These are phyloP conservation scores for Buphagus erythrorhynchus DNA, from an alignment of 2,797 vertebrate genomes.

Conservation along the genomic window DNA sequence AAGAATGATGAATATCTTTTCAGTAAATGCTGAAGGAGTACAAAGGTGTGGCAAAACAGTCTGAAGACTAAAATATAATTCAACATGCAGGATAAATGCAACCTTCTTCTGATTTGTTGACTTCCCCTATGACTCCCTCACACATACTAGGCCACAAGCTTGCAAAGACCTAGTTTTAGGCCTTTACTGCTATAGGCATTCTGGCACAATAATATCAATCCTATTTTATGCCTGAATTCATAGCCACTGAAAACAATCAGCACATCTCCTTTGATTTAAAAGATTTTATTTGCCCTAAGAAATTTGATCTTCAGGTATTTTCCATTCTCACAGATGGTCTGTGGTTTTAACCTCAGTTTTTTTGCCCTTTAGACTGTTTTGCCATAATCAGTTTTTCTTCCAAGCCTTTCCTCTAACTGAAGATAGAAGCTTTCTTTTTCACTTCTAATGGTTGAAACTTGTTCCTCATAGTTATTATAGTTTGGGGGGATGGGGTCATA, in stretches of 20 bases:
- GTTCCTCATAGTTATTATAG: background rate
- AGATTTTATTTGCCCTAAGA: background rate
- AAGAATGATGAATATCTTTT: background rate
- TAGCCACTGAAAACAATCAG: background rate
- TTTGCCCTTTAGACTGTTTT: background rate
- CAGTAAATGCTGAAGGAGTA: background rate
- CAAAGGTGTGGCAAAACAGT: background rate
- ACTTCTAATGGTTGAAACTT: background rate
- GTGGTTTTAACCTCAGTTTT: background rate
- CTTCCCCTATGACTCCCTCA: background rate
- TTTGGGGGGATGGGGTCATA: fast-evolving
- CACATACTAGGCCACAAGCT: background rate
- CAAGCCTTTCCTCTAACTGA: background rate
- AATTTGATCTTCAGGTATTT: background rate
- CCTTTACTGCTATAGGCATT: background rate
- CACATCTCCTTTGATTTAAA: background rate
- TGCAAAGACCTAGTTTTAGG: background rate
- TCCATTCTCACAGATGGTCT: background rate
- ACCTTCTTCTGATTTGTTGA: background rate
- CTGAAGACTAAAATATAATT: conserved; percentile 5
- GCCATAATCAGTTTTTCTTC: background rate
- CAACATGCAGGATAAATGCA: background rate
- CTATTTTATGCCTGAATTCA: background rate
- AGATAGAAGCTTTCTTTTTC: background rate
- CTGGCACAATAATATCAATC: background rate